A percentile compares a stretch with the other conserved stretches of the same genome.
Evolutionary conservation across 2,888 invertebrate species (phyloP).

Genomic region (Callinectes sapidus): DNA sequence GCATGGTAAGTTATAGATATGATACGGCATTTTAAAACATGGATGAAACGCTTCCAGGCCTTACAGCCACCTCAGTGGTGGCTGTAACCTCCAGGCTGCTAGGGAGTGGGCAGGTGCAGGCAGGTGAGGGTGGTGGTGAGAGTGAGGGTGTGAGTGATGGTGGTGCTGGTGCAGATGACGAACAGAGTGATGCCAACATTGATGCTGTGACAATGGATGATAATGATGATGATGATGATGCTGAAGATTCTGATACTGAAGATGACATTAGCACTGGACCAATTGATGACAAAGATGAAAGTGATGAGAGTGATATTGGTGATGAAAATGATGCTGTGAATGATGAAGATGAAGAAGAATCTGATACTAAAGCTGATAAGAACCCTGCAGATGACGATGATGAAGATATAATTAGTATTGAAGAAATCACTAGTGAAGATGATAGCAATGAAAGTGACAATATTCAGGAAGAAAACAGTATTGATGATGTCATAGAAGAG

Average conservation of each 20-base stretch:
- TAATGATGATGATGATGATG: constrained; percentile 19
- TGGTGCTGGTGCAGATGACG: background rate
- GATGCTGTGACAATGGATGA: background rate
- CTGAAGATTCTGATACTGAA: constrained; percentile 78
- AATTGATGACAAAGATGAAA: constrained; percentile 73
- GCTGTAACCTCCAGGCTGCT: background rate
- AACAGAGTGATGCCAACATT: constrained; percentile 1
- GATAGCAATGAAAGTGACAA: constrained; percentile 4
- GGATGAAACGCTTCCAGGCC: background rate
- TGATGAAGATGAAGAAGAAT: constrained; percentile 37
- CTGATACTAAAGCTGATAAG: constrained; percentile 77
- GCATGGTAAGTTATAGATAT: background rate
- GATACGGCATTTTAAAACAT: background rate
- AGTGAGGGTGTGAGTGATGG: background rate
- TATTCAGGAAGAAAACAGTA: background rate
- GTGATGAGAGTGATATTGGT: constrained; percentile 30
- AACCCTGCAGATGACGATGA: constrained; percentile 76
- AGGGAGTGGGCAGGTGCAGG: constrained; percentile 18
- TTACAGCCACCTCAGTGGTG: background rate
- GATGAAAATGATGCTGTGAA: background rate
- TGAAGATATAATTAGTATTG: constrained; percentile 75
- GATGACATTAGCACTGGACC: constrained; percentile 79
- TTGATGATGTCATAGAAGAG: constrained; percentile 34
- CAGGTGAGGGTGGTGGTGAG: constrained; percentile 43
- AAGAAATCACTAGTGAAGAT: constrained; percentile 46